Percentiles rank a stretch among this genome's conserved stretches.
Conservation (phyloP, 1,140 invertebrate genomes). For the Luehdorfia chinensis region DNA sequence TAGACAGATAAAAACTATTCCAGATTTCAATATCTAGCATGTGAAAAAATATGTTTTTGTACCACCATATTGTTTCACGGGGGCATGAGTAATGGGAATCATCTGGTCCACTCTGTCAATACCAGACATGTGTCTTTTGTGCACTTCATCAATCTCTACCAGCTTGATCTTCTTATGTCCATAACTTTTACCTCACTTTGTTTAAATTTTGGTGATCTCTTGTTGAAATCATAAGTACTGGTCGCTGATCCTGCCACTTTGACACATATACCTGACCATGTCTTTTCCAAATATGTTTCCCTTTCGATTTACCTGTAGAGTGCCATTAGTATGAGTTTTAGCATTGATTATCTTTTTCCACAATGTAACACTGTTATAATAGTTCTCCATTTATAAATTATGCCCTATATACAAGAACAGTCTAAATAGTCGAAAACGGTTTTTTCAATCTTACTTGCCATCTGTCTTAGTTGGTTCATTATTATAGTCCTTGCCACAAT, state of each 20-base stretch:
- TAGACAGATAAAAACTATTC: constrained; percentile 5
- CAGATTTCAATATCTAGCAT: constrained; percentile 10
- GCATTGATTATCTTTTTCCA: constrained; percentile 7
- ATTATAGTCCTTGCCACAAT: constrained; percentile 11
- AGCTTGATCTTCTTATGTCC: no score
- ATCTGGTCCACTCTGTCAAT: no score
- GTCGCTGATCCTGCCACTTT: no score
- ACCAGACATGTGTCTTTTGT: no score
- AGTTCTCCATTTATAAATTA: constrained; percentile 16
- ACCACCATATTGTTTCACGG: constrained; percentile 9
- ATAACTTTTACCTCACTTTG: no score
- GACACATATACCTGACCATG: no score
- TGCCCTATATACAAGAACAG: constrained; percentile 2
- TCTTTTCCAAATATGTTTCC: background rate
- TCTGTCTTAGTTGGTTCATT: background rate
- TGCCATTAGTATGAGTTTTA: constrained; percentile 13
- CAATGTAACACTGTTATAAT: constrained; percentile 6
- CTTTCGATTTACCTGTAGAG: constrained; percentile 6
- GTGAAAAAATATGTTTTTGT: constrained; percentile 18
- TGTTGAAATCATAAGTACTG: no score
- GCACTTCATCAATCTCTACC: no score
- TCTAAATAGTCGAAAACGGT: constrained; percentile 2
- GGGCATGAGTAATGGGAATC: background rate
- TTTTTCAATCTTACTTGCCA: constrained; percentile 1
- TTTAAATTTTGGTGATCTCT: no score